Evolutionary conservation across 2,797 vertebrate genomes (phyloP), one percentile per base, ranked within the genome.

Genomic region (Chaenodraco wilsoni): DNA sequence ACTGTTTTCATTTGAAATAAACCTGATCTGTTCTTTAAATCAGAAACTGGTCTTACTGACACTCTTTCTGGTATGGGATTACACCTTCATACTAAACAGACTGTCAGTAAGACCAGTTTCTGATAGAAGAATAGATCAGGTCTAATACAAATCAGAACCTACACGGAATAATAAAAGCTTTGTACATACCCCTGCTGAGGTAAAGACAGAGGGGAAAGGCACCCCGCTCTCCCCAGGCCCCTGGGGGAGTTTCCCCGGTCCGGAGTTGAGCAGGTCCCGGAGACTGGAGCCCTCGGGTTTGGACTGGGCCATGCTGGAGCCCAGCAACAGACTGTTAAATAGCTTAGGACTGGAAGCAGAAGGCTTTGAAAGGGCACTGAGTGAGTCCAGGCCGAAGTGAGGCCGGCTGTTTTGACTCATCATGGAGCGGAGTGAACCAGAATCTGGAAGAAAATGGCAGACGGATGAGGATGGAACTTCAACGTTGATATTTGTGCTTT

Each of bases 211-310:
- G 76, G 98, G 98, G 88, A 99, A 99, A 7, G 98, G 97, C 56
- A 99, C 95, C 52, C 96, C 96, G 50, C 96, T 87, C 43, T 99
- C 98, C 81, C 95, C 88, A 1, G 96, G 93, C 60, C 95, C 95
- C 82, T 98, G 97, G 45, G 97, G 96, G 83, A 99, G 96, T 82
- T 97, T 98, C 70, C 98, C 98, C 0, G 97, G 96, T 63, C 98
- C 97, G 0, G 97, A 96, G 91, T 99, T 98, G 68, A 99, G 97
- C 71, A 99, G 94, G 90, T 99, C 97, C 88, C 98, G 94, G 76
- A 99, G 96, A 91, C 98, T 99, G 71, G 97, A 98, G 49, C 98
- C 98, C 92, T 99, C 98, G 0, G 96, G 92, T 93, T 99, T 99
- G 82, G 96, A 97, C 93, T 96, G 98, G 78, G 95, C 92, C 77